Base-by-base conservation (phyloP, 2,113 vertebrate genomes). In the Junco hyemalis region DNA sequence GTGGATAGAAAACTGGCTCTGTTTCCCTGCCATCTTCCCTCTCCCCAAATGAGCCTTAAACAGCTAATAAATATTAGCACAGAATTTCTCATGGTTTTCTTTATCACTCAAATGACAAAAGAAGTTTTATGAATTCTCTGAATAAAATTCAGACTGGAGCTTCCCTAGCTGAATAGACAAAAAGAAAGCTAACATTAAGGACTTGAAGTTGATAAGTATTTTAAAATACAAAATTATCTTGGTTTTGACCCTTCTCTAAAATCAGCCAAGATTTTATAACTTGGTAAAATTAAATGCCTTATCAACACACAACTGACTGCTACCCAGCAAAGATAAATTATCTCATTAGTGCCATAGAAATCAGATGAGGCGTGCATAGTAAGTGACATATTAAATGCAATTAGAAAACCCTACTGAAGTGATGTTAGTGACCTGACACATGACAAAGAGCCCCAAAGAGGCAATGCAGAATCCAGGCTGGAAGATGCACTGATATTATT, bases 311-410 rank as follows among this genome's bases (percentile, higher is more conserved):
- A 95, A 96, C 80, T 91, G 94, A 71, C 71, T 92, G 76, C 85
- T 88, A 92, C 68, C 73, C 85, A 88, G 87, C 68, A 93, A 90
- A 97, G 88, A 95, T 88, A 93, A 94, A 94, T 92, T 80, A 94
- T 96, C 94, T 96, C 88, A 92, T 93, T 95, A 94, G 85, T 77
- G 61, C 74, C 92, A 95, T 0, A 95, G 90, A 94, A 95, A 96
- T 96, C 95, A 96, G 96, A 95, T 80, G 90, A 96, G 82, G 92
- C 60, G 0, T 92, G 92, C 93, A 88, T 78, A 81, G 92, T 82
- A 96, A 97, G 91, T 83, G 94, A 94, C 93, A 96, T 88, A 95
- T 69, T 96, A 96, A 95, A 96, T 90, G 90, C 90, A 96, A 96
- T 93, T 94, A 97, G 93, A 97, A 95, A 96, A 88, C 81, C 81